These are phyloP conservation scores for Agonum fuliginosum DNA, from an alignment of 2,888 invertebrate species.

Conservation along the genomic window DNA sequence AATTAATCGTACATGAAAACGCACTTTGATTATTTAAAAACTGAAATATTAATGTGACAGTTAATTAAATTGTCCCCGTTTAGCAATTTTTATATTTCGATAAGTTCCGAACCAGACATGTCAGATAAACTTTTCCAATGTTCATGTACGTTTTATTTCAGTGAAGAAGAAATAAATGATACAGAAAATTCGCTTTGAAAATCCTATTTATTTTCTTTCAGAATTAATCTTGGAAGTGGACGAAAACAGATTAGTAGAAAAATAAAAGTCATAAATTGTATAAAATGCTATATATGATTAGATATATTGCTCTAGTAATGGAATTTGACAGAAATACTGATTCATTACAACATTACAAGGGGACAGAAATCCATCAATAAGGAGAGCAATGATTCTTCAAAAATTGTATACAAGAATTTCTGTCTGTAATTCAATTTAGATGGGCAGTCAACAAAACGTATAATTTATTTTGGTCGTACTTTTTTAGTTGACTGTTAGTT, in stretches of 20 bases:
- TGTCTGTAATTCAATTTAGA: no score
- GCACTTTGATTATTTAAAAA: slow-evolving; percentile 51
- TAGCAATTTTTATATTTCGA: slow-evolving; percentile 35
- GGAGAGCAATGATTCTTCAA: slow-evolving; percentile 12
- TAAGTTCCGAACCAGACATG: background rate
- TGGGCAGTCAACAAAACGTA: no score
- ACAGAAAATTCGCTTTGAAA: slow-evolving; percentile 55
- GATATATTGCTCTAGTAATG: slow-evolving; percentile 37
- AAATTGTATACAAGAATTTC: no score
- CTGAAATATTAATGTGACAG: slow-evolving; percentile 41
- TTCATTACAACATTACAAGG: slow-evolving; percentile 22
- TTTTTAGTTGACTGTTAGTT: no score
- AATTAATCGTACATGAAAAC: slow-evolving; percentile 45
- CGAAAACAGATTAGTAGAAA: slow-evolving; percentile 57
- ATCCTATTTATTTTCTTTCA: slow-evolving; percentile 55
- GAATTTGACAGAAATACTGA: slow-evolving; percentile 37
- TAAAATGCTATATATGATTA: slow-evolving; percentile 47
- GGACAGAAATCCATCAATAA: slow-evolving; percentile 14
- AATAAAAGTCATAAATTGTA: slow-evolving; percentile 57
- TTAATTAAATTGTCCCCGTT: slow-evolving; percentile 35
- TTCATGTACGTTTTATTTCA: slow-evolving; percentile 31
- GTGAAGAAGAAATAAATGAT: slow-evolving; percentile 49
- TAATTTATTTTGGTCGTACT: no score
- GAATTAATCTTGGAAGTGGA: slow-evolving; percentile 59
- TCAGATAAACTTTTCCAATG: slow-evolving; percentile 49